A percentile compares a stretch with the other conserved stretches of the same genome.
Evolutionary conservation across 2,797 vertebrate species (phyloP).

Genomic region (Argentina silus): DNA sequence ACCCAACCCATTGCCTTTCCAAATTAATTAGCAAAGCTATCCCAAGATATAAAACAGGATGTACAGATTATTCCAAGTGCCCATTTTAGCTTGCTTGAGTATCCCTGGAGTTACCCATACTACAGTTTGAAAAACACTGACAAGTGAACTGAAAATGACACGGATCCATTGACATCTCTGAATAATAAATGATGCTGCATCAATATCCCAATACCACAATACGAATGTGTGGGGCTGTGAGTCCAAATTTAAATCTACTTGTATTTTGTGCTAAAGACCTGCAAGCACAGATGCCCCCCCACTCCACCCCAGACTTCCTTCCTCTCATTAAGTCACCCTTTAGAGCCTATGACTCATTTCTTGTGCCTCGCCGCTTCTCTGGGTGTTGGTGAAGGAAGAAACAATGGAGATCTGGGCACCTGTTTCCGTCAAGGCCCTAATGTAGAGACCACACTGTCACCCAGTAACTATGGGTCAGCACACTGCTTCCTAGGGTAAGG

Average conservation of each 20-base stretch:
- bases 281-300: slow-evolving; percentile 19
- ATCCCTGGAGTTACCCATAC: neutral
- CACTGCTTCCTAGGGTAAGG: slow-evolving; percentile 51
- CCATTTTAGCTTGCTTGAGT: neutral
- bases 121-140: slow-evolving; percentile 1
- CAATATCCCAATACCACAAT: too few relatives aligned
- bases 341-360: slow-evolving; percentile 56
- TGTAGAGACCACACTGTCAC: slow-evolving; percentile 28
- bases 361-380: slow-evolving; percentile 37
- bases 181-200: too few relatives aligned
- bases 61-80: neutral
- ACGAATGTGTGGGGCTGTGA: too few relatives aligned
- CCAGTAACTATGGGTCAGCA: slow-evolving; percentile 42
- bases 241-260: too few relatives aligned
- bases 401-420: slow-evolving; percentile 74
- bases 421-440: slow-evolving; percentile 69
- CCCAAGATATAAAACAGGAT: too few relatives aligned
- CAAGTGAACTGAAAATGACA: too few relatives aligned
- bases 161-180: too few relatives aligned
- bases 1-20: too few relatives aligned
- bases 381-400: slow-evolving; percentile 46
- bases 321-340: slow-evolving; percentile 57
- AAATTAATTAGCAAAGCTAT: too few relatives aligned
- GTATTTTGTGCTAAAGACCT: too few relatives aligned
- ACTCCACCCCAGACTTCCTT: slow-evolving; percentile 57